These are phyloP conservation scores for Phyllotreta cruciferae DNA, from an alignment of 2,888 invertebrate genomes.

Conservation along the genomic window DNA sequence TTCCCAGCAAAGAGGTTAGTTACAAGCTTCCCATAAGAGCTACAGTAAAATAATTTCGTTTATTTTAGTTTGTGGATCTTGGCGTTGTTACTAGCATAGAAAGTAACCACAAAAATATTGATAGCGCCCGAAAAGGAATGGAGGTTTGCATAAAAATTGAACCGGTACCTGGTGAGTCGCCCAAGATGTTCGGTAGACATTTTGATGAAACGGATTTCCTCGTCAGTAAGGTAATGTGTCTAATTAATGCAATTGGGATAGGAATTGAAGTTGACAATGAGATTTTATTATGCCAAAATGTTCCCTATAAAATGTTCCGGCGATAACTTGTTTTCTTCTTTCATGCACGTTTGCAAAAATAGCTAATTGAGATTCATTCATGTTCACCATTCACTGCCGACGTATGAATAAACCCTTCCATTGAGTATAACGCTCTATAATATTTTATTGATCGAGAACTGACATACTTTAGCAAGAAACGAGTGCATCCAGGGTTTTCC, in stretches of 20 bases:
- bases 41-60: slow-evolving; percentile 11
- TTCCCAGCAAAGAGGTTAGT: slow-evolving; percentile 91
- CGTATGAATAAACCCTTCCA: too few relatives aligned
- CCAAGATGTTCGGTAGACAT: slow-evolving; percentile 98
- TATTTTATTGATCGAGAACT: slow-evolving; percentile 1
- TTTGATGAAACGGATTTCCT: slow-evolving; percentile 96
- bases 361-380: too few relatives aligned
- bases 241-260: too few relatives aligned
- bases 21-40: neutral
- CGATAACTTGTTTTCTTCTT: too few relatives aligned
- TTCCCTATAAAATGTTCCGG: too few relatives aligned
- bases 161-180: slow-evolving; percentile 95
- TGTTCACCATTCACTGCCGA: too few relatives aligned
- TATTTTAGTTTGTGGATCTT: slow-evolving; percentile 84
- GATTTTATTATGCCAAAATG: too few relatives aligned
- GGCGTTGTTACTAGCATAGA: slow-evolving; percentile 96
- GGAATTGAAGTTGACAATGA: too few relatives aligned
- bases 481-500: too few relatives aligned
- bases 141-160: slow-evolving; percentile 98
- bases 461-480: too few relatives aligned
- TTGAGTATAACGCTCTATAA: slow-evolving; percentile 48
- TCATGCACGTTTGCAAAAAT: too few relatives aligned
- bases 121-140: slow-evolving; percentile 93
- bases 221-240: slow-evolving; percentile 93
- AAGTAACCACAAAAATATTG: slow-evolving; percentile 93